Evolutionary conservation across 2,113 vertebrate genomes (phyloP).

Genomic region (Passer montanus): DNA sequence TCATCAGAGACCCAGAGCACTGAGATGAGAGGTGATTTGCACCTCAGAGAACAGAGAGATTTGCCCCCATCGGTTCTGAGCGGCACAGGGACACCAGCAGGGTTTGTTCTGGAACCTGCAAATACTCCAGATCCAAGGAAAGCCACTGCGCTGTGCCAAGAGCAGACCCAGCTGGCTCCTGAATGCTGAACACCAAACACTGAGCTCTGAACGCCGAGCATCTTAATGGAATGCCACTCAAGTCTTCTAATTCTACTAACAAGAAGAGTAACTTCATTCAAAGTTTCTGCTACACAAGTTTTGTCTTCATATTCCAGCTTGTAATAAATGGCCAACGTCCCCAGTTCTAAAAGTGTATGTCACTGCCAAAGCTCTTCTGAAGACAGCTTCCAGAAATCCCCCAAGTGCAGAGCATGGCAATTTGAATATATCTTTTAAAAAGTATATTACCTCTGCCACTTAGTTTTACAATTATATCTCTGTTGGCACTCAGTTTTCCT

Average conservation of each 20-base stretch:
- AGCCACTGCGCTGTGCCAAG: background rate
- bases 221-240: background rate
- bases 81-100: background rate
- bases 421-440: background rate
- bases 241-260: background rate
- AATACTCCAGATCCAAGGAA: background rate
- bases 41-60: background rate
- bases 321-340: background rate
- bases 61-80: rapidly evolving
- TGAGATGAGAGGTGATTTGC: background rate
- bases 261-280: background rate
- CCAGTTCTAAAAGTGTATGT: background rate
- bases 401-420: background rate
- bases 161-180: background rate
- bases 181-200: background rate
- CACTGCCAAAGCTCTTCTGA: background rate
- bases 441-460: background rate
- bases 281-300: background rate
- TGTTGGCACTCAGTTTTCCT: background rate
- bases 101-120: background rate
- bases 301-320: background rate
- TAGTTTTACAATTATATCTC: background rate
- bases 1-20: background rate
- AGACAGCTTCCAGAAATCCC: background rate
- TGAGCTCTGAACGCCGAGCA: background rate